These are phyloP conservation scores for Lanius collurio DNA, from an alignment of 2,113 vertebrate genomes.

Conservation along the genomic window DNA sequence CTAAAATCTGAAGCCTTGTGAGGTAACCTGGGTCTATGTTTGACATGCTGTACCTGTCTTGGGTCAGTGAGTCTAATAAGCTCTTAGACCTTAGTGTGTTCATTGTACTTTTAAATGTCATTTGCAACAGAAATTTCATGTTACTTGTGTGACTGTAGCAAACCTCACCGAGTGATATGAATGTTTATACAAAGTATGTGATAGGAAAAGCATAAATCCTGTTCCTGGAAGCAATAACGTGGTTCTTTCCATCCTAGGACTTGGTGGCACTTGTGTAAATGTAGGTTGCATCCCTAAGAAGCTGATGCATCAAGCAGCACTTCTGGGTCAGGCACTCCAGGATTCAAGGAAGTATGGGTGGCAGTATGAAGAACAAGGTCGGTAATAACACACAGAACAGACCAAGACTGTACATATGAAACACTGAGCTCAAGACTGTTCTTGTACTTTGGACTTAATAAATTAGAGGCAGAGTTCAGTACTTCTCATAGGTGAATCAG, in stretches of 20 bases:
- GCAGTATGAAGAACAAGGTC: constrained; percentile 88
- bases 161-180: background rate
- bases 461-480: background rate
- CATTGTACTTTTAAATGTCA: background rate
- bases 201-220: background rate
- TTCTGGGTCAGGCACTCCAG: constrained; percentile 82
- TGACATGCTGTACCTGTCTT: background rate
- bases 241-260: constrained; percentile 74
- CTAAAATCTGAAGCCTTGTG: background rate
- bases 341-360: constrained; percentile 93
- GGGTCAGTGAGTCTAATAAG: background rate
- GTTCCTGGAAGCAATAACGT: background rate
- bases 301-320: constrained; percentile 94
- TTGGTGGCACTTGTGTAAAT: constrained; percentile 96
- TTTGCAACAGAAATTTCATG: background rate
- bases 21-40: background rate
- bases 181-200: background rate
- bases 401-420: background rate
- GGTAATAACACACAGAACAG: background rate
- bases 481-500: background rate
- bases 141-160: background rate
- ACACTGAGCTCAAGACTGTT: background rate
- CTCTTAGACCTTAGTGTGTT: background rate
- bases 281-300: constrained; percentile 98
- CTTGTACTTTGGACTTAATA: background rate